phyloP scores from a whole-genome alignment of 2,888 invertebrate species.

The Timema podura region DNA sequence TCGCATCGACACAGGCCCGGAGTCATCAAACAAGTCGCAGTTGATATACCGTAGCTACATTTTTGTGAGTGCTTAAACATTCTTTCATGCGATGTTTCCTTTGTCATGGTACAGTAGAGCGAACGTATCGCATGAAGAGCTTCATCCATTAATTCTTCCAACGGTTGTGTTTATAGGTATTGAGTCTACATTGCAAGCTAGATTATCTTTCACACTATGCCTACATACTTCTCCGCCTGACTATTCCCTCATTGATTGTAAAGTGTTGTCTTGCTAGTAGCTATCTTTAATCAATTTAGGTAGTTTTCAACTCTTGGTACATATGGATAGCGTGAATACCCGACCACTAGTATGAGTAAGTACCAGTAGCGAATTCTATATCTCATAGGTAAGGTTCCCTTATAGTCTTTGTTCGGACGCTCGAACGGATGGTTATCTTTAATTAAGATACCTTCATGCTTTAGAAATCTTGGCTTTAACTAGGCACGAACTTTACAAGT shows the following conservation, averaged over 20 bases:
- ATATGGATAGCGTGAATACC: not conserved
- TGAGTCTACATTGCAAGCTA: slow-evolving; percentile 1
- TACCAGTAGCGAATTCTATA: not conserved
- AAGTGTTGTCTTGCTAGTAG: not conserved
- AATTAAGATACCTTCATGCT: not conserved
- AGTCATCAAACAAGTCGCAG: slow-evolving; percentile 27
- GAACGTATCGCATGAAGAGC: slow-evolving; percentile 15
- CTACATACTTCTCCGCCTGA: slow-evolving; percentile 4
- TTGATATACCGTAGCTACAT: slow-evolving; percentile 28
- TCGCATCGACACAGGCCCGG: slow-evolving; percentile 30
- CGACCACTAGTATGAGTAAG: not conserved
- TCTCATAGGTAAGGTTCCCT: not conserved
- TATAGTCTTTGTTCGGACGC: not conserved
- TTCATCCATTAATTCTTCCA: slow-evolving; percentile 15
- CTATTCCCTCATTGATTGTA: not conserved
- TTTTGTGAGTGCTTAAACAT: slow-evolving; percentile 26
- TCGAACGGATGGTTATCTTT: not conserved
- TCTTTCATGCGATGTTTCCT: slow-evolving; percentile 23
- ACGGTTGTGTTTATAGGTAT: not conserved
- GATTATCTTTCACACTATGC: slow-evolving; percentile 16
- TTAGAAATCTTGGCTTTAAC: not conserved
- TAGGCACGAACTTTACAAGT: not conserved
- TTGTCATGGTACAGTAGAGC: slow-evolving; percentile 22
- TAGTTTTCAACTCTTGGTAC: not conserved
- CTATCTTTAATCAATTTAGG: not conserved